Base-by-base conservation (phyloP, 2,113 vertebrate genomes). In the Oophaga pumilio region DNA sequence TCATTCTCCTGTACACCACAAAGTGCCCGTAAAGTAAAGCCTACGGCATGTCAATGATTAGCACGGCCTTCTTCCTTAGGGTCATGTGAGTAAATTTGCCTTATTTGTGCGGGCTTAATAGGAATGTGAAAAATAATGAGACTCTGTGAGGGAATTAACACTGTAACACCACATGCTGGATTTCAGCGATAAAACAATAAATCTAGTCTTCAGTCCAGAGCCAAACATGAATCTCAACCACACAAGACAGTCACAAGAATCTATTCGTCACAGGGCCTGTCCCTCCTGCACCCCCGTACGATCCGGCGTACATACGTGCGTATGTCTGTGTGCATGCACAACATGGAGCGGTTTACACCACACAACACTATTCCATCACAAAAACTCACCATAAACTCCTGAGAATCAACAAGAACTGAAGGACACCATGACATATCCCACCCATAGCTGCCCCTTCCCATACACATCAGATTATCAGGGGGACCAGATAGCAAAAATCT, bases 231-330 rank as follows among this genome's bases (percentile, higher is more conserved):
- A 85, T 74, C 66, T 73, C 50, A 52, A 73, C 57, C 56, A 85
- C 83, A 84, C 69, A 85, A 73, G 83, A 59, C 83, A 76, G 83
- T 85, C 83, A 85, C 83, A 85, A 85, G 83, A 85, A 57, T 57
- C 56, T 71, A 22, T 85, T 85, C 60, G 66, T 85, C 69, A 76
- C 69, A 85, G 56, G 26, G 24, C 68, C 13, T 18, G 68, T 76
- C 53, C 53, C 56, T 28, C 52, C 68, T 73, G n/a, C 53, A 11
- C 82, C 50, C 20, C 59, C 60, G 50, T 52, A 9, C 17, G 26
- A 6, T 5, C 28, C 2, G 2, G 9, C 1, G 26, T 17, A 49
- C 69, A 43, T 49, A 43, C 33, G 22, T 64, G 15, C 22, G 18
- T 6, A 18, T 53, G 77, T 68, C 1, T 24, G 22, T 66, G 4